Conservation (phyloP, 2,888 invertebrate genomes). For the Caenorhabditis sp. region DNA sequence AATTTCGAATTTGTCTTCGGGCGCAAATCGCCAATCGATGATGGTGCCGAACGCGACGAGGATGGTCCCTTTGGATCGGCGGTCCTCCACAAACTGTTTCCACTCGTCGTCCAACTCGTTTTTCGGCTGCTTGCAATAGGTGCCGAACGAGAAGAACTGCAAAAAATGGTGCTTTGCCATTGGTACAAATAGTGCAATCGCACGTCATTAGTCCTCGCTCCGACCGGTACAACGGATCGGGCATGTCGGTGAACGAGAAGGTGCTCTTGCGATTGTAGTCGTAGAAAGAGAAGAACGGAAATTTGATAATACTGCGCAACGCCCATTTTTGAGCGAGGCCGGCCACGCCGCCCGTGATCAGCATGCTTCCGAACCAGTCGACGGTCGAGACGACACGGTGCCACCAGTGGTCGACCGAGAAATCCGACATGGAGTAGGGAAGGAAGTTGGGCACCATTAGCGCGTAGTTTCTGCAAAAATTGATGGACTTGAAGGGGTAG, state of each 20-base stretch:
- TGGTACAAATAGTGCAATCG: neutral
- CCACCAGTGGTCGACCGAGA: constrained; percentile 43
- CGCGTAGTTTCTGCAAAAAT: constrained; percentile 48
- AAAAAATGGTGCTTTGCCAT: constrained; percentile 4
- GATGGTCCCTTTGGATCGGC: constrained; percentile 50
- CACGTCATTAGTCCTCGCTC: constrained; percentile 53
- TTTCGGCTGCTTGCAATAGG: constrained; percentile 34
- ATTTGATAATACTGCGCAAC: constrained; percentile 23
- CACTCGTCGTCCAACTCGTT: constrained; percentile 18
- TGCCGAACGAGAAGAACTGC: constrained; percentile 51
- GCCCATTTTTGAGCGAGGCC: constrained; percentile 53
- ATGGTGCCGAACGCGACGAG: constrained; percentile 50
- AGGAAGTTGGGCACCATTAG: constrained; percentile 52
- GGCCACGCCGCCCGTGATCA: constrained; percentile 35
- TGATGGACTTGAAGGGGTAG: no score
- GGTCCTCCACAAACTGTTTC: constrained; percentile 29
- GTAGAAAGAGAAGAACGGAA: constrained; percentile 51
- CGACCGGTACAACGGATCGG: constrained; percentile 53
- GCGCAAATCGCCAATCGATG: constrained; percentile 53
- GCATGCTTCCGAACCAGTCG: constrained; percentile 51
- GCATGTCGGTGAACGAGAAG: constrained; percentile 54
- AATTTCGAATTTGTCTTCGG: constrained; percentile 44
- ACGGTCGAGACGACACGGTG: constrained; percentile 46
- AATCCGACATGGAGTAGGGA: constrained; percentile 45
- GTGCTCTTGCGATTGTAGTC: constrained; percentile 40